Base-by-base conservation (phyloP, 2,888 invertebrate genomes). In the Dynastes hyllus region DNA sequence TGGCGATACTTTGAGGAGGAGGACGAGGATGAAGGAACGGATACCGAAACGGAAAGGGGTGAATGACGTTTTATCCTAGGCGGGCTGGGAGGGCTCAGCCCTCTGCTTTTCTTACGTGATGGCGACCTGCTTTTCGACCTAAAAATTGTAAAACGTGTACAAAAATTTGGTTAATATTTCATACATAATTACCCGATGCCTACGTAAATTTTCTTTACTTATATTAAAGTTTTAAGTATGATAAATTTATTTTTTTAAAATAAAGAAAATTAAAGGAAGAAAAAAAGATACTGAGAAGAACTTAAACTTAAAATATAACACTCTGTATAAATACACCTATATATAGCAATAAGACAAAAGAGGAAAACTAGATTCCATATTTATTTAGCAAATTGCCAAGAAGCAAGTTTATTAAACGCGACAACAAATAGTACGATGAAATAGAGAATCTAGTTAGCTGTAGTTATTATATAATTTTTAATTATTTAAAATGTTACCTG, bases 101-200 rank as follows among this genome's bases (percentile, higher is more conserved):
- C 87, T 77, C 86, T 85, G 78, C 83, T 84, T 84, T 87, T 88
- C 85, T 88, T 89, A 80, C 87, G 86, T 70, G 87, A 85, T 76
- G 88, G 89, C 53, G 89, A 89, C 80, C 88, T 87, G 85, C 88
- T 89, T 85, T 87, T 88, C 78, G 89, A 89, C 86, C 88, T 89
- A 85, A 83, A 73, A 73, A 73, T 73, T 40, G 61, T 27, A 73
- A 73, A 73, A 73, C 22, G 73, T 58, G 40, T 45, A 73, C 58
- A 75, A 77, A 45, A 45, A 70, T 76, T 70, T 53, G 51, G 69
- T 79, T 76, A 79, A 79, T 79, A 70, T 11, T 77, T 55, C 37
- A 53, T 70, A 27, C 55, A 79, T 65, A 32, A 67, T 40, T 67
- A 53, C 32, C 45, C 37, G 32, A n/a, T 76, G 76, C 76, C 76